Conservation (phyloP, 2,113 vertebrate genomes). For the Pseudonaja textilis region DNA sequence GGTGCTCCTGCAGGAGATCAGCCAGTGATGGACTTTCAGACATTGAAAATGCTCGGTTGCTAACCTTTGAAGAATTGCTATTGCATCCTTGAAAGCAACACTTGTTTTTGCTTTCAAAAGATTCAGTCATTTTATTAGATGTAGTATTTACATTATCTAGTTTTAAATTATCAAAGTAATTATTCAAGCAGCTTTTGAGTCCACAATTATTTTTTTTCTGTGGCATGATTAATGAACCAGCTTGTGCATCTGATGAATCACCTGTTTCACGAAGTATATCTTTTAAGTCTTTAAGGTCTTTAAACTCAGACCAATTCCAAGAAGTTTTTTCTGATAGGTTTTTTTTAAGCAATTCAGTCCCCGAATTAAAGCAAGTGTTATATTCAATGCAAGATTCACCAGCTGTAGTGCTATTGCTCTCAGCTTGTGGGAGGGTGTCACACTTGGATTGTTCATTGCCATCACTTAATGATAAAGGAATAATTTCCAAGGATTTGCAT, state of each 20-base stretch:
- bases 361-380: conserved; percentile 44
- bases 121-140: conserved; percentile 53
- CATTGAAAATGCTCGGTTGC: conserved; percentile 48
- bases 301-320: conserved; percentile 51
- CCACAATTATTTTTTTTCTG: conserved; percentile 42
- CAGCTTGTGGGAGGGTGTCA: conserved; percentile 41
- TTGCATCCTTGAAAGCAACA: conserved; percentile 39
- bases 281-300: conserved; percentile 65
- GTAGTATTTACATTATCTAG: conserved; percentile 60
- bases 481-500: conserved; percentile 54
- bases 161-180: conserved; percentile 53
- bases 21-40: conserved; percentile 79
- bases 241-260: conserved; percentile 49
- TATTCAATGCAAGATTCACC: conserved; percentile 57
- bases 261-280: conserved; percentile 52
- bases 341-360: conserved; percentile 48
- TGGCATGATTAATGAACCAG: conserved; percentile 39
- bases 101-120: conserved; percentile 60
- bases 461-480: conserved; percentile 58
- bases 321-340: conserved; percentile 45
- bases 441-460: conserved; percentile 50
- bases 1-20: conserved; percentile 83
- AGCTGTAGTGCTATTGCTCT: conserved; percentile 45
- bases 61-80: conserved; percentile 32
- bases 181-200: conserved; percentile 50